Evolutionary conservation across 2,797 vertebrate species (phyloP).

Genomic region (Chiroxiphia lanceolata): DNA sequence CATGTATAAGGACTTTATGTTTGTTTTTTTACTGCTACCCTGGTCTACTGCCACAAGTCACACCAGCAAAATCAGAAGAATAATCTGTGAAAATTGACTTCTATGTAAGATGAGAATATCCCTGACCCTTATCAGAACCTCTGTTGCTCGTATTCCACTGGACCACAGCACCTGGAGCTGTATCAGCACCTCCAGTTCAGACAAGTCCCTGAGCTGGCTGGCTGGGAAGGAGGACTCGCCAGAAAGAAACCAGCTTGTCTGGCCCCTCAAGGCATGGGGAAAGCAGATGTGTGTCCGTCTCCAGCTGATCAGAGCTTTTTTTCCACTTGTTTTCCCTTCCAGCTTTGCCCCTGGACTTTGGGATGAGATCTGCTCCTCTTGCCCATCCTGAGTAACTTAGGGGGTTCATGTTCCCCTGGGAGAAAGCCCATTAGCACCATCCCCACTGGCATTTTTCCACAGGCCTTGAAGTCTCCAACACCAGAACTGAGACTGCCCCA

Average conservation of each 20-base stretch:
- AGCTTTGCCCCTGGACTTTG: neutral
- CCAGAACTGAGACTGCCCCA: neutral
- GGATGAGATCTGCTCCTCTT: neutral
- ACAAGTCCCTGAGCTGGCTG: neutral
- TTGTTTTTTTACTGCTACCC: neutral
- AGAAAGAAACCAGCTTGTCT: neutral
- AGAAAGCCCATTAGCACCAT: neutral
- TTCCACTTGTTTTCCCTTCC: neutral
- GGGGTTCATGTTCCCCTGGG: fast-evolving
- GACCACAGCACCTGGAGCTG: neutral
- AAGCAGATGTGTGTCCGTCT: neutral
- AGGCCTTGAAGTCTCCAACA: neutral
- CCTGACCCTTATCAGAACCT: neutral
- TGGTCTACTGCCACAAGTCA: neutral
- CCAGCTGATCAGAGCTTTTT: neutral
- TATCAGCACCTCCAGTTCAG: neutral
- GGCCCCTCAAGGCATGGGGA: neutral
- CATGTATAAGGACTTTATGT: neutral
- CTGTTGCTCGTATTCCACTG: neutral
- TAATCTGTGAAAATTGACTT: neutral
- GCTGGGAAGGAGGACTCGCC: neutral
- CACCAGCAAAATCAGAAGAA: neutral
- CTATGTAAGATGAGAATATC: neutral
- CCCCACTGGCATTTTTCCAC: neutral
- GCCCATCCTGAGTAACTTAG: neutral